A percentile compares a stretch with the other conserved stretches of the same genome.
phyloP scores from a whole-genome alignment of 2,113 vertebrate species.

The Gymnogyps californianus region DNA sequence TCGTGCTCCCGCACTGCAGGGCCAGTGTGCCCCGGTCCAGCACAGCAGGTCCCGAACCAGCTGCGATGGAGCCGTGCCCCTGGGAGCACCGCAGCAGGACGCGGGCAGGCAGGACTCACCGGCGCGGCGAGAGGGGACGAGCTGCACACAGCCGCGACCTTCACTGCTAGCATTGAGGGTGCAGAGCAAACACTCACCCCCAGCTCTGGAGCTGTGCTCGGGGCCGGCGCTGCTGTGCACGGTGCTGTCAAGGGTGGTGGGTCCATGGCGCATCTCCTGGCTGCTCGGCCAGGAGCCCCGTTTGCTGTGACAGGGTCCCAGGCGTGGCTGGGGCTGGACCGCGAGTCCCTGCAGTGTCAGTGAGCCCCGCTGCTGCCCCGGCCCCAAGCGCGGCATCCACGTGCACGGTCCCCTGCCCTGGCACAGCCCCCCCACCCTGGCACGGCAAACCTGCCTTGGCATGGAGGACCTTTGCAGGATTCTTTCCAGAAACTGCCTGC shows the following conservation, averaged over 20 bases:
- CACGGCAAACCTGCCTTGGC: background rate
- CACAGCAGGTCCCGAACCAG: background rate
- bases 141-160: background rate
- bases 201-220: background rate
- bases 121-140: fast-evolving
- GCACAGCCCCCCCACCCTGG: no score
- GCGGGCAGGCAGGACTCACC: background rate
- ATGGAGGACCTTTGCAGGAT: background rate
- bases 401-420: no score
- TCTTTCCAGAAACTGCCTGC: background rate
- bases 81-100: background rate
- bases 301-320: background rate
- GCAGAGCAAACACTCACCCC: background rate
- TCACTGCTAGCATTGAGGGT: background rate
- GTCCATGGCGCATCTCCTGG: background rate
- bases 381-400: background rate
- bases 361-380: background rate
- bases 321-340: no score
- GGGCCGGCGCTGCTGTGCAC: background rate
- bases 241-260: background rate
- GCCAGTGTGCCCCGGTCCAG: background rate
- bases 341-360: background rate
- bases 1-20: background rate
- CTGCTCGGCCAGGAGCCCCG: background rate
- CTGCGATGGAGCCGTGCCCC: background rate